Base-by-base conservation (phyloP, 1,140 invertebrate genomes). In the Drosophila athabasca region DNA sequence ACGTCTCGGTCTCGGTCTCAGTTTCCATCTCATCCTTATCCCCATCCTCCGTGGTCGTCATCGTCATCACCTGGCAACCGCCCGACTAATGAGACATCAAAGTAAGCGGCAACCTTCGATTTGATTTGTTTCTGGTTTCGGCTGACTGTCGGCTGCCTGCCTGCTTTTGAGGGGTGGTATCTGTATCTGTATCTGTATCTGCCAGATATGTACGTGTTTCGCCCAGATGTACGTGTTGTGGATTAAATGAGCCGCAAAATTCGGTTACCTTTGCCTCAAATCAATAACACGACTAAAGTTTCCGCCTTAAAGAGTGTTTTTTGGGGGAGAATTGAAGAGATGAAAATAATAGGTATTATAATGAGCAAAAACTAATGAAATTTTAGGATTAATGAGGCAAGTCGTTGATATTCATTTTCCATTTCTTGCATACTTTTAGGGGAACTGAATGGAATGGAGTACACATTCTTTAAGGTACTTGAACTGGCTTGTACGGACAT, bases 11-110 rank as follows among this genome's bases (percentile, higher is more conserved):
- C n/a, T 22, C n/a, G 3, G 49, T 52, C 22, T 68, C 62, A 19
- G 60, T 22, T 22, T 65, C 49, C 29, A 62, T 31, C 39, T 5
- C 35, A 13, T 39, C 0, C 35, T 54, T 24, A 49, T 41, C 17
- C 17, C 17, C 17, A 19, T 19, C 17, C 17, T 19, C 17, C 48
- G 29, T 15, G 26, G 45, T 26, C 50, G 19, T 61, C 43, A 39
- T 62, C 62, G 53, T 58, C 75, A 50, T 84, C 82, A 88, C 82
- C 82, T 85, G 79, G 82, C 82, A 88, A 88, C 83, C 83, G 70
- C 66, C 54, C 51, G 53, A 75, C 83, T 85, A 85, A 85, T 88
- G 82, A 85, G 83, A 88, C 82, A 71, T 85, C 82, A 85, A 85
- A 85, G 82, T 55, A 69, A 58, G 70, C 57, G 50, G 53, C 49